A percentile compares a stretch with the other conserved stretches of the same genome.
phyloP scores from a whole-genome alignment of 2,797 vertebrate species.

The Pseudocheirus occidentalis region DNA sequence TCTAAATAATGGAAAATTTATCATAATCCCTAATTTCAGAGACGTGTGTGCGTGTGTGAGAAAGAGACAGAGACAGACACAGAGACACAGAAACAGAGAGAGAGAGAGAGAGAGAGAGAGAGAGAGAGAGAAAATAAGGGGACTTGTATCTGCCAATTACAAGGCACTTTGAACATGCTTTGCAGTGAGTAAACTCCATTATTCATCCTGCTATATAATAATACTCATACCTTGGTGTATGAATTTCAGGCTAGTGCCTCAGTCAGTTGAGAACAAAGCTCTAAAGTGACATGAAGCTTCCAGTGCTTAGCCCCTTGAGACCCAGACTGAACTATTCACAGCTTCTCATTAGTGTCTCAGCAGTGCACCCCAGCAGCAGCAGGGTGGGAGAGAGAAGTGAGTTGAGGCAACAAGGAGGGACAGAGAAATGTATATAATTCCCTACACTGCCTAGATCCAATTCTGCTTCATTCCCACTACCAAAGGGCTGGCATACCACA shows the following conservation, averaged over 20 bases:
- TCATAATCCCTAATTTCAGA: not conserved
- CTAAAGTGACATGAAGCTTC: not conserved
- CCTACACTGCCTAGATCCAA: constrained; percentile 62
- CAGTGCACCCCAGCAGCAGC: not conserved
- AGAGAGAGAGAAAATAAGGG: not conserved
- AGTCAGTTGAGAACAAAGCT: not conserved
- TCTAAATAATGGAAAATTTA: not conserved
- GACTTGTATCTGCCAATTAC: not conserved
- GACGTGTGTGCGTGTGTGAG: too few species aligned
- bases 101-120: too few species aligned
- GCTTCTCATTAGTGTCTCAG: not conserved
- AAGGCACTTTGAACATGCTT: not conserved
- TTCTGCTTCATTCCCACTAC: constrained; percentile 33
- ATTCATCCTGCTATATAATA: not conserved
- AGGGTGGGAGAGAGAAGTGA: not conserved
- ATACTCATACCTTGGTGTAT: not conserved
- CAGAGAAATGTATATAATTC: constrained; percentile 41
- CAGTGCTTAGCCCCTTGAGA: not conserved
- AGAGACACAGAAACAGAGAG: too few species aligned
- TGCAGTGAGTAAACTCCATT: not conserved
- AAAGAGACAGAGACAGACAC: too few species aligned
- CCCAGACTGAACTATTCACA: not conserved
- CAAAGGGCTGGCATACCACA: constrained; percentile 10
- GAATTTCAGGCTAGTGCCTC: not conserved
- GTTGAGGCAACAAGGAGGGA: not conserved